Evolutionary conservation across 2,113 vertebrate species (phyloP), one percentile per base, ranked within the genome.

Genomic region (Rhinoderma darwinii): DNA sequence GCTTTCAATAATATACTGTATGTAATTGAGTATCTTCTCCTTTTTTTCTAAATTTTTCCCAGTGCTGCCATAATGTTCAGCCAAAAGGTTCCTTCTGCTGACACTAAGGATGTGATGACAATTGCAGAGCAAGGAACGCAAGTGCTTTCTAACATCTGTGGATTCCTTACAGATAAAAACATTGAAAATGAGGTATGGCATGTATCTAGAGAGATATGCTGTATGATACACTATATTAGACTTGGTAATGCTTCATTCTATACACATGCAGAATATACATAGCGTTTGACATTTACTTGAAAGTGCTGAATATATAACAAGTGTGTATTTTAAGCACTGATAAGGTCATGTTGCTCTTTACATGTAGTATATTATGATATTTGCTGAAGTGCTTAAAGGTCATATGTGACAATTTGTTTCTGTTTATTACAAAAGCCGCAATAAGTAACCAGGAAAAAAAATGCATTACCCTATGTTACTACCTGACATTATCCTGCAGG

Each of bases 21-120:
- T 59, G 20, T 25, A 1, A 15, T 11, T 61, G 27, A 61, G 8
- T 27, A 27, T 27, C 56, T 56, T 10, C 4, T 56, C 0, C 9
- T 22, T 0, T 25, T 56, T 56, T 83, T 18, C n/a, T n/a, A 43
- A 12, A 3, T 54, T 82, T 72, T 86, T 3, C 89, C 51, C 86
- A 95, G 95, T 89, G 89, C 91, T 87, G 90, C 95, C 8, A 82
- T 91, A 70, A 92, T 84, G 2, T 89, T 94, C 2, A 84, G 93
- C 0, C 94, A 95, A 77, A 95, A 93, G 89, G 68, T n/a, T 3
- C 93, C 93, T 0, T 20, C 35, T 0, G 92, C 92, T 44, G 79
- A 90, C 6, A 90, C 93, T 2, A 89, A 93, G 77, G 92, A 95
- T 22, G 72, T 94, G 22, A 51, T 89, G 12, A 88, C 91, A 1